Percentiles rank a stretch among this genome's conserved stretches.
These are phyloP conservation scores for Xylocopa sonorina DNA, from an alignment of 1,140 invertebrate species.

Conservation along the genomic window DNA sequence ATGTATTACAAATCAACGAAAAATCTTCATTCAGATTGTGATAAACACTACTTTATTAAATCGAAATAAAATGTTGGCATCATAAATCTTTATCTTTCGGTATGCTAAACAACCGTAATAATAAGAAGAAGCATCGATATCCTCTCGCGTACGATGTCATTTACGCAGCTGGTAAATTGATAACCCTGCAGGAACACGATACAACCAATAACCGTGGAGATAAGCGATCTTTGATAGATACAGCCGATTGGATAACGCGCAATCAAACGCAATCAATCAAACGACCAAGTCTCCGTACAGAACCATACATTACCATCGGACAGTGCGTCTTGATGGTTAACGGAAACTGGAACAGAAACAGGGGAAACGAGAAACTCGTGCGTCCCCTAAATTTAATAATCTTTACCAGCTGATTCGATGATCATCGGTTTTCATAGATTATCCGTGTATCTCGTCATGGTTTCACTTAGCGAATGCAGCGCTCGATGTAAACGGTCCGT, in stretches of 20 bases:
- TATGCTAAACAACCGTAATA: not conserved
- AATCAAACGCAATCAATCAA: constrained; percentile 52
- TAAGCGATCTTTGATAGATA: constrained; percentile 50
- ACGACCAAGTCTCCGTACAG: constrained; percentile 43
- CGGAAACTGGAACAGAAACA: not conserved
- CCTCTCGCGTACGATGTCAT: not conserved
- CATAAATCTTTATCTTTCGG: not conserved
- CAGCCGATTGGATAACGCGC: constrained; percentile 35
- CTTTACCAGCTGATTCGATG: not conserved
- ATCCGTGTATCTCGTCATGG: not conserved
- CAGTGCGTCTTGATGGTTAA: constrained; percentile 34
- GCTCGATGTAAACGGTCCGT: not conserved
- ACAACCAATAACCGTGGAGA: constrained; percentile 22
- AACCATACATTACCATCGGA: constrained; percentile 38
- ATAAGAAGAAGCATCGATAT: constrained; percentile 18
- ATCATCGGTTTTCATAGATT: not conserved
- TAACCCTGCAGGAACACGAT: constrained; percentile 14
- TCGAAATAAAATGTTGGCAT: not conserved
- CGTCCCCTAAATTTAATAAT: constrained; percentile 24
- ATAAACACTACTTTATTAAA: not conserved
- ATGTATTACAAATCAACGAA: too few relatives aligned
- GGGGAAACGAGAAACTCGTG: not conserved
- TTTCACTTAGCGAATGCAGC: too few relatives aligned
- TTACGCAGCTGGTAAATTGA: constrained; percentile 12
- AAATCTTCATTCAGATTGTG: not conserved